Base-by-base conservation (phyloP, 2,888 invertebrate species). In the Pterostichus niger region DNA sequence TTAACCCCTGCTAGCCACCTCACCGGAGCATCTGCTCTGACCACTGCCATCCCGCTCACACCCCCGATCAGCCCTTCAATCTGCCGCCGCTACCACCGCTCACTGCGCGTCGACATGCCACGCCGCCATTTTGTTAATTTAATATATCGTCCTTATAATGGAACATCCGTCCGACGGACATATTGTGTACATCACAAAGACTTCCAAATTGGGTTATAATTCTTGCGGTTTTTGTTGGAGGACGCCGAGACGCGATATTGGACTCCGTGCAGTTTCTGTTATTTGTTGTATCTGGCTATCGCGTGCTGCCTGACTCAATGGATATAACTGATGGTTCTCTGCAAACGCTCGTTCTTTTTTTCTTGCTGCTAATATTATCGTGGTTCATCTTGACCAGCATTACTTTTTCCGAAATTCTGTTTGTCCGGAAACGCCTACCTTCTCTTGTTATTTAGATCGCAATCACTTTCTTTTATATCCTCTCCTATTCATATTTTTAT, bases 101-200 rank as follows among this genome's bases (percentile, higher is more conserved):
- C 64, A 83, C 68, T 31, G 52, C 77, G 73, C 80, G 83, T 85
- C 85, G 85, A 84, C 86, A 87, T 86, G 86, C 86, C 84, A 86
- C 84, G 84, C 82, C 85, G 81, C 86, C 86, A 86, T 86, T 86
- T 85, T 85, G 85, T 85, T 85, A 85, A 85, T 85, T 85, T 86
- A 86, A 86, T 86, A 86, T 84, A 85, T 85, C 85, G 85, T 84
- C 82, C 76, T 84, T 84, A 85, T 84, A 85, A 85, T 85, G 84
- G 84, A 83, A 85, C 85, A 84, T 84, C 83, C 84, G 83, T 85
- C 84, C 85, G 85, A 84, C 84, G 85, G 84, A 86, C 85, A 85
- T 85, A 86, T 85, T 85, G 84, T 85, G 85, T 85, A 85, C 83
- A 80, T 80, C 84, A 82, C 79, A 84, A 84, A 76, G 83, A 84